Percentiles rank a stretch among this genome's conserved stretches.
These are phyloP conservation scores for Parapristionchus giblindavisi DNA, from an alignment of 2,888 invertebrate species.

Conservation along the genomic window DNA sequence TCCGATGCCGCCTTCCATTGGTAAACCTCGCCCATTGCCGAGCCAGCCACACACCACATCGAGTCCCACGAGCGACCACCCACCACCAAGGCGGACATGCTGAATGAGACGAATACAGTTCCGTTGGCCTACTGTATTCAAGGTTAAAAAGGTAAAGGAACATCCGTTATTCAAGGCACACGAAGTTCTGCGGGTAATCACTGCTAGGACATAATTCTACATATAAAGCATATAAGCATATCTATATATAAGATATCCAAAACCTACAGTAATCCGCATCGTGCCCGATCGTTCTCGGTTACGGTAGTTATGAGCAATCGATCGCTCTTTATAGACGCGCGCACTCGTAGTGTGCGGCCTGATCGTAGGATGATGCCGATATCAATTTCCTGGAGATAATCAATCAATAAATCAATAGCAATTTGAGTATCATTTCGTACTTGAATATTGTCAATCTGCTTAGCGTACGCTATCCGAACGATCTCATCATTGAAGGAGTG, in stretches of 20 bases:
- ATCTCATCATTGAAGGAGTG: conserved; percentile 25
- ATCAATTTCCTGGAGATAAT: neutral
- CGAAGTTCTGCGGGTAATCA: too few relatives aligned
- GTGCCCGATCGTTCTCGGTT: conserved; percentile 9
- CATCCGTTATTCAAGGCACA: too few relatives aligned
- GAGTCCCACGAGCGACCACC: neutral
- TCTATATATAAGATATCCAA: neutral
- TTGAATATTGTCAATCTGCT: neutral
- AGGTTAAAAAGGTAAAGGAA: too few relatives aligned
- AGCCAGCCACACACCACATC: conserved; percentile 20
- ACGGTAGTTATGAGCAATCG: conserved; percentile 3
- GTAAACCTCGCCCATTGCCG: conserved; percentile 22
- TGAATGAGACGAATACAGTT: too few relatives aligned
- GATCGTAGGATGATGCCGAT: conserved; percentile 11
- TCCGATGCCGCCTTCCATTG: neutral
- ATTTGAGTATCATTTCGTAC: neutral
- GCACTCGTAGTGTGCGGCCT: neutral
- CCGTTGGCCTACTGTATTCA: too few relatives aligned
- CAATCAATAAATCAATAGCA: neutral
- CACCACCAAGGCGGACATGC: neutral
- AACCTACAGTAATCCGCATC: conserved; percentile 24
- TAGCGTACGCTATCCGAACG: conserved; percentile 4
- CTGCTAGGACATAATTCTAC: too few relatives aligned
- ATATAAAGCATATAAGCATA: too few relatives aligned
- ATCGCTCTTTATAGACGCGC: conserved; percentile 5